Base-by-base conservation (phyloP, 2,888 invertebrate species). In the Antitype chi region DNA sequence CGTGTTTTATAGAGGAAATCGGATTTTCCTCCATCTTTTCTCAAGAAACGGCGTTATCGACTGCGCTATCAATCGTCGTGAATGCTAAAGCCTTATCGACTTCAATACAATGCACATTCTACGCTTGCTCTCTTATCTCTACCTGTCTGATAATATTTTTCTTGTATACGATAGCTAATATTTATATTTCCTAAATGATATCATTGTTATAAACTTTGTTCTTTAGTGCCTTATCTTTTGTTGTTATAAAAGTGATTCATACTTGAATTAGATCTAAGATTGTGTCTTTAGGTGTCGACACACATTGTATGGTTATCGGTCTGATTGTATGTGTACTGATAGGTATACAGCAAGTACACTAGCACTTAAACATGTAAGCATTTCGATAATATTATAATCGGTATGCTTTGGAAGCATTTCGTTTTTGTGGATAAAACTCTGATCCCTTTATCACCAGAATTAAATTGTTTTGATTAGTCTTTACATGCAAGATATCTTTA, bases 141-240 rank as follows among this genome's bases (percentile, higher is more conserved):
- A 43, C 32, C 68, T 67, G 59, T 74, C 80, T 82, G 88, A 86
- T 88, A 86, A 86, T 70, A 86, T 79, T 88, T 76, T 82, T 77
- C 79, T 71, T 84, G 79, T 67, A 38, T 63, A 52, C 70, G 63
- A 68, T 64, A 38, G 59, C 69, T 74, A 84, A 81, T 87, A 76
- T 87, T 80, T 87, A 68, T 78, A 67, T 78, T 81, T 87, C 76
- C 87, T 85, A 53, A 74, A 72, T 69, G 74, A 76, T 81, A 73
- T 69, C 72, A 74, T 77, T 76, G 67, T 67, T 68, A 38, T 77
- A 63, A 63, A 76, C 63, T 82, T 85, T 64, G 43, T 77, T 82
- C 59, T 82, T 71, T 32, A 25, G 71, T 38, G 20, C 74, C 69
- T 86, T 78, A 73, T 73, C 73, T 73, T 57, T 5, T 63, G 43